These are phyloP conservation scores for Drosophila limbata DNA, from an alignment of 2,888 invertebrate genomes.

Conservation along the genomic window DNA sequence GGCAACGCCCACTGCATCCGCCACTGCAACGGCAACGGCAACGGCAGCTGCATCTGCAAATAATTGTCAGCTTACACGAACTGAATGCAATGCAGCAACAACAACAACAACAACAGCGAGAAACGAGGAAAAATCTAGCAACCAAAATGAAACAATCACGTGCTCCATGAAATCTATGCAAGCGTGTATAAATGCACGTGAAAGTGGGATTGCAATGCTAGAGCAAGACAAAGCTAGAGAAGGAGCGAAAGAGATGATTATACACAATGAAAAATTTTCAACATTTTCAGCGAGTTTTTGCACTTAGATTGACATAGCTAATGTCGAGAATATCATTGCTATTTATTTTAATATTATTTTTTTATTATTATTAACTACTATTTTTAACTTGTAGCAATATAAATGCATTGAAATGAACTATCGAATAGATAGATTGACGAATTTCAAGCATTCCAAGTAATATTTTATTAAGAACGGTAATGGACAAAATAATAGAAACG, in stretches of 20 bases:
- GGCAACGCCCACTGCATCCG: slow-evolving; percentile 69
- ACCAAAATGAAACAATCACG: slow-evolving; percentile 81
- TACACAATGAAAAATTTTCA: too few relatives aligned
- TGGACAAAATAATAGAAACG: too few relatives aligned
- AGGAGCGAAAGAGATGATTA: neutral
- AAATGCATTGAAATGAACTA: too few relatives aligned
- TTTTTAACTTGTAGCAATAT: too few relatives aligned
- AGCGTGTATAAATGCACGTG: slow-evolving; percentile 79
- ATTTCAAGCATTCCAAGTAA: too few relatives aligned
- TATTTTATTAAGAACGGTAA: too few relatives aligned
- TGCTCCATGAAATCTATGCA: slow-evolving; percentile 80
- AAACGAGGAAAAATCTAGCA: slow-evolving; percentile 59
- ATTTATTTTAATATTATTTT: too few relatives aligned
- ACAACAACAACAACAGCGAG: slow-evolving; percentile 10
- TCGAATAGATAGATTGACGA: too few relatives aligned
- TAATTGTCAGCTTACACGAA: slow-evolving; percentile 81
- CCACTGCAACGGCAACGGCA: slow-evolving; percentile 36
- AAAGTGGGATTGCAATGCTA: slow-evolving; percentile 70
- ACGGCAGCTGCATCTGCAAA: slow-evolving; percentile 75
- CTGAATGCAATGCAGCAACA: slow-evolving; percentile 64
- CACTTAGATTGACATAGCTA: too few relatives aligned
- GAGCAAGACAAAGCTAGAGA: neutral
- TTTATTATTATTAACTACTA: too few relatives aligned
- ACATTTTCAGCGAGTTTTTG: too few relatives aligned
- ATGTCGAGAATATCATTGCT: too few relatives aligned